Base-by-base conservation (phyloP, 2,113 vertebrate species). In the Mandrillus leucophaeus region DNA sequence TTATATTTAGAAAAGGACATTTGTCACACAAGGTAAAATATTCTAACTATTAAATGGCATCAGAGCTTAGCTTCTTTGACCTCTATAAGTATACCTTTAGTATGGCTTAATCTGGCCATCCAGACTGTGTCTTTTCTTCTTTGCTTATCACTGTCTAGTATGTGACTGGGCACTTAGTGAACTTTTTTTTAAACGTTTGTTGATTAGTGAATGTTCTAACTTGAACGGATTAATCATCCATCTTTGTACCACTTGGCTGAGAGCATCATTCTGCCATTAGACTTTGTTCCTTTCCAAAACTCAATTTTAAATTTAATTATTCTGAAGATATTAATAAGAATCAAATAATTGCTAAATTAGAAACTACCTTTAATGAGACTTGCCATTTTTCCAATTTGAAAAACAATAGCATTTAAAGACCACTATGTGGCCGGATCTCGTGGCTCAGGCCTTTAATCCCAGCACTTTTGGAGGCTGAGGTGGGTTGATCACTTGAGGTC, bases 351-450 rank as follows among this genome's bases (percentile, higher is more conserved):
- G 68, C 57, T 79, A 52, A 83, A 45, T 83, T 95, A 91, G 73
- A 78, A 94, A 76, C 30, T 55, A 66, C 18, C 18, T 88, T 32
- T 66, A 90, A 61, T 82, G 57, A 79, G 93, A 64, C 22, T 86
- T 84, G 11, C n/a, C 88, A 3, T 73, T 95, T 90, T 97, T 52
- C 87, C 8, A 5, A 78, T 96, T 95, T 73, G 90, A 97, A 95
- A 91, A 10, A 55, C 73, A 79, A 30, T 72, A 89, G 20, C 68
- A 27, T 93, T 93, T 85, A 17, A 80, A 64, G 27, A 64, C 27
- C 61, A 64, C 61, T 64, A 6, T 64, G 61, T 32, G 61, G 27
- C 61, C 5, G 2, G 61, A 27, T 14, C 61, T 64, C 27, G 27
- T 64, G 30, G 61, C 12, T 64, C 27, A 32, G 27, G 27, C 27